Evolutionary conservation across 2,797 vertebrate genomes (phyloP).

Genomic region (Momotus momota): DNA sequence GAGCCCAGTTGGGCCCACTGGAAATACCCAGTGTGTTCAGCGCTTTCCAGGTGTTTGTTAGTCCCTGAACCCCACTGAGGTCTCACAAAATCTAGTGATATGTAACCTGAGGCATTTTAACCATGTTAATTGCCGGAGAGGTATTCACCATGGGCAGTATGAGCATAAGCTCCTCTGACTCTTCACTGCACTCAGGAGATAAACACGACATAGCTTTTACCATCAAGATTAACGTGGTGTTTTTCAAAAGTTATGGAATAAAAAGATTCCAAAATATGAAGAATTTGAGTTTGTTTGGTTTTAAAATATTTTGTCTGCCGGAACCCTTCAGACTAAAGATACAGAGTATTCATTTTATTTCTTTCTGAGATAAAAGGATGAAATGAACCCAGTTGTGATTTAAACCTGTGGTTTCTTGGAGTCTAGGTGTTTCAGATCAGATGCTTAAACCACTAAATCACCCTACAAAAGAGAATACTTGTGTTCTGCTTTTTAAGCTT

Average conservation of each 20-base stretch:
- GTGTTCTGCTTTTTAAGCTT: background rate
- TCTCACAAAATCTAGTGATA: background rate
- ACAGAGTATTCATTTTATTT: background rate
- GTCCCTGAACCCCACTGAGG: background rate
- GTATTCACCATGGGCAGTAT: background rate
- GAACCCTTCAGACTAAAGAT: background rate
- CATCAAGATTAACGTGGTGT: background rate
- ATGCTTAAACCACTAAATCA: background rate
- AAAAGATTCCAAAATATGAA: background rate
- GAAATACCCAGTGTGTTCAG: background rate
- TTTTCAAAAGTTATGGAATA: background rate
- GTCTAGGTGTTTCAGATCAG: background rate
- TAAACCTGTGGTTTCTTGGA: conserved; percentile 6
- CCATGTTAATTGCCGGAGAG: background rate
- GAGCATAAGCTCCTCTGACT: background rate
- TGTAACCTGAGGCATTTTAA: background rate
- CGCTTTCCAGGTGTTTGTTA: background rate
- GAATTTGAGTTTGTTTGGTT: background rate
- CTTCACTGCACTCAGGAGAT: background rate
- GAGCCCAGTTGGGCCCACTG: background rate
- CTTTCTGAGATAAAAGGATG: background rate
- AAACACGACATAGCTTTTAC: background rate
- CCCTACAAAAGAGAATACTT: background rate
- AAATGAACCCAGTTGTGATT: background rate
- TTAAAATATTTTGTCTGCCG: background rate